Base-by-base conservation (phyloP, 1,140 invertebrate species). In the Brachionus koreanus region DNA sequence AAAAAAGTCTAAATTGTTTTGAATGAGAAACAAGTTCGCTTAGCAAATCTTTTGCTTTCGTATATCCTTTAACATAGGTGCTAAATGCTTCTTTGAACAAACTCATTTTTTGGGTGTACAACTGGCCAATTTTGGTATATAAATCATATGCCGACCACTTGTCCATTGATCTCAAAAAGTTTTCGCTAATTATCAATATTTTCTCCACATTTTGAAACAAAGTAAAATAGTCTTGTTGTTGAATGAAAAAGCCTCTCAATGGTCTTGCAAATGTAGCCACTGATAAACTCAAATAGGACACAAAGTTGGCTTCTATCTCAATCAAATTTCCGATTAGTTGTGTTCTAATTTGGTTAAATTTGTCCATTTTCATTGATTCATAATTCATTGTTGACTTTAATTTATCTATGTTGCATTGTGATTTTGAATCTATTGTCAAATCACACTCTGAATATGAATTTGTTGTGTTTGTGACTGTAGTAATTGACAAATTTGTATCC, bases 141-240 rank as follows among this genome's bases (percentile, higher is more conserved):
- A 79, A 65, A 23, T 79, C 76, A 63, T 79, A 79, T 2, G 76
- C 49, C 10, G 76, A 79, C 76, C 76, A 79, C 33, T 79, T 79
- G 33, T 79, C 76, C 76, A 79, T 79, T 37, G 76, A 79, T 6
- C 76, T 10, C 35, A 65, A 79, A 65, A 79, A 79, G 49, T 65
- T 79, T 52, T 79, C 76, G 19, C 76, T 79, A 2, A 79, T 79
- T 0, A 79, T n/a, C 19, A 79, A 35, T 10, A 79, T 79, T 43
- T 79, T 79, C 33, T 79, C 76, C 2, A 79, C 35, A 25, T 79
- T 79, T 43, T 79, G 76, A 65, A 79, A 79, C 25, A 79, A 37
- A 35, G 49, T 65, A 35, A 79, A 79, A 61, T 79, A 79, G 49
- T 79, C 76, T 65, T 79, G 76, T 61, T 79, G 76, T 37, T 79